A percentile compares a stretch with the other conserved stretches of the same genome.
phyloP scores from a whole-genome alignment of 2,113 vertebrate species.

The Gymnorhina tibicen region DNA sequence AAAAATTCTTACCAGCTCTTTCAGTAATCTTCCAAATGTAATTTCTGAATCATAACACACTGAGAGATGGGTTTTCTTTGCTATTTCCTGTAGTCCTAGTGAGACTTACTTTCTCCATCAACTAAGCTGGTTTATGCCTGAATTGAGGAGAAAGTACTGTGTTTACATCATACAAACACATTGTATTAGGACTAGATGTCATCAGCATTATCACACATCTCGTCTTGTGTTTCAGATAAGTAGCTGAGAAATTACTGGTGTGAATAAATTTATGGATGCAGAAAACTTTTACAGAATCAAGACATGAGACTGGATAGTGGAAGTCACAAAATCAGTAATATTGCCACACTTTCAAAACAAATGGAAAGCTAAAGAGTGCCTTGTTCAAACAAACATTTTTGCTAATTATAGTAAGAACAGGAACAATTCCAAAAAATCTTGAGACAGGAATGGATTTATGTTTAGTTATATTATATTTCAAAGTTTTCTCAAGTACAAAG shows the following conservation, averaged over 20 bases:
- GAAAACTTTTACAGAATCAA: background rate
- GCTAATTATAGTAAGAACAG: background rate
- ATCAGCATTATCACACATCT: background rate
- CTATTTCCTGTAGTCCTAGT: background rate
- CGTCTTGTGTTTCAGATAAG: background rate
- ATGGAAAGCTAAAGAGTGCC: background rate
- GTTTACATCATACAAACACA: accelerated
- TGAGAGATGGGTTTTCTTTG: background rate
- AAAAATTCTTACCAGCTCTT: background rate
- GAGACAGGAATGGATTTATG: background rate
- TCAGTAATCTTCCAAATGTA: background rate
- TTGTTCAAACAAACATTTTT: slow-evolving; percentile 16
- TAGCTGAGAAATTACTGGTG: background rate
- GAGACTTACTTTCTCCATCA: background rate
- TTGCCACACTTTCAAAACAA: background rate
- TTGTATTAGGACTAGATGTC: background rate
- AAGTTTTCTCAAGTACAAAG: slow-evolving; percentile 17
- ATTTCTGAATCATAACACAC: background rate
- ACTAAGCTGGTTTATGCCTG: background rate
- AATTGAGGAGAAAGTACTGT: background rate
- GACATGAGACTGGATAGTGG: background rate
- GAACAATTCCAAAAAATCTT: background rate
- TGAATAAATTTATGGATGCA: background rate
- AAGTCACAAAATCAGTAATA: background rate
- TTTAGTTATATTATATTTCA: background rate